Conservation (phyloP, 2,113 vertebrate species). For the Hippopotamus amphibius region DNA sequence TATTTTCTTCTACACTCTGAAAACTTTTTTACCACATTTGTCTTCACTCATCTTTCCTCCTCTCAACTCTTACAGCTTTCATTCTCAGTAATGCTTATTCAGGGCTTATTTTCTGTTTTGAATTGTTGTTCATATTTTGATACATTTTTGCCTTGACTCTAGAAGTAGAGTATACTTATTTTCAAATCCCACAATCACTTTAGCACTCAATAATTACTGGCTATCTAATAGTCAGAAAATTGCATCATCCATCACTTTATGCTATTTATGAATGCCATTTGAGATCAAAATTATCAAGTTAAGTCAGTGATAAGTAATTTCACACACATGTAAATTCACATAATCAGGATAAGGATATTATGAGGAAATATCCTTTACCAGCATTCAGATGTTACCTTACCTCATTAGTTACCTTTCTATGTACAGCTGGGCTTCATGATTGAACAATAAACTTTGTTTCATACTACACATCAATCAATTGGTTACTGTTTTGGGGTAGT, state of each 20-base stretch:
- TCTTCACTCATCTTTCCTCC: not conserved
- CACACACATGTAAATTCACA: conserved; percentile 24
- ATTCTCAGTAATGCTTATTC: not conserved
- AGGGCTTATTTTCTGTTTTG: not conserved
- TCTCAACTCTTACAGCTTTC: not conserved
- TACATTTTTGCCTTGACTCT: conserved; percentile 13
- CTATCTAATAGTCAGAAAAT: conserved; percentile 61
- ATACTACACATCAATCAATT: not conserved
- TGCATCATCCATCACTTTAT: conserved; percentile 53
- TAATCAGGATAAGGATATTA: conserved; percentile 33
- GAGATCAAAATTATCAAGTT: conserved; percentile 59
- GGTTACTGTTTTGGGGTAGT: not conserved
- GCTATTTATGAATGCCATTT: conserved; percentile 47
- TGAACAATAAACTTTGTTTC: not conserved
- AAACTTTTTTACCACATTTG: not conserved
- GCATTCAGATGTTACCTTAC: not conserved
- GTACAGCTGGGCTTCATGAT: not conserved
- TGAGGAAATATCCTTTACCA: not conserved
- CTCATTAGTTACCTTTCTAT: not conserved
- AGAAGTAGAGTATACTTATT: conserved; percentile 31
- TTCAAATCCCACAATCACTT: conserved; percentile 40
- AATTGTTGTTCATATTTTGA: conserved; percentile 41
- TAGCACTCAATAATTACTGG: conserved; percentile 64
- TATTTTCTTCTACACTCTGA: not conserved
- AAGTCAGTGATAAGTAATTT: conserved; percentile 64